Percentiles rank a stretch among this genome's conserved stretches.
Evolutionary conservation across 2,888 invertebrate genomes (phyloP).

Genomic region (Agrilus cyanescens): DNA sequence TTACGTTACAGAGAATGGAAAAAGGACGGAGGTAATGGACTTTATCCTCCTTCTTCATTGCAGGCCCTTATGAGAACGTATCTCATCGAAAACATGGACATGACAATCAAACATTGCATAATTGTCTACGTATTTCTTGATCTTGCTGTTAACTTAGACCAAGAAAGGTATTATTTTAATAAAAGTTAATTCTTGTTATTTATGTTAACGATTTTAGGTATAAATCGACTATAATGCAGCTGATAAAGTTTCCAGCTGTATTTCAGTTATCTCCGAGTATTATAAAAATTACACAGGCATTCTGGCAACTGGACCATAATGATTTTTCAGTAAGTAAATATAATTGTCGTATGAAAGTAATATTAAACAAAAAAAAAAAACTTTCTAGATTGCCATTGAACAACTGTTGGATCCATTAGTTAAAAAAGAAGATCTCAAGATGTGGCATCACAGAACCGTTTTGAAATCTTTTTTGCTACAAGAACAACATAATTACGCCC

Average conservation of each 20-base stretch:
- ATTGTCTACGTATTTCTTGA: constrained; percentile 75
- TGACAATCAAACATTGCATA: constrained; percentile 64
- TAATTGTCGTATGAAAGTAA: constrained; percentile 4
- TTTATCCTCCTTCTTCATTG: constrained; percentile 76
- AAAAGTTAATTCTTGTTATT: neutral
- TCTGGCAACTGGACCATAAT: constrained; percentile 83
- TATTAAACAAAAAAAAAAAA: no score
- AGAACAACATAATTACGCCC: constrained; percentile 55
- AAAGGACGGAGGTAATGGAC: constrained; percentile 49
- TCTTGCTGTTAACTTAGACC: constrained; percentile 57
- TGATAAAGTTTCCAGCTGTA: constrained; percentile 70
- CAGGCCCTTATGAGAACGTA: constrained; percentile 67
- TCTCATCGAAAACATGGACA: constrained; percentile 52
- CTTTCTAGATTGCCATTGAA: constrained; percentile 48
- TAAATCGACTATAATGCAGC: constrained; percentile 51
- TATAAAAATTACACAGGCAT: constrained; percentile 70
- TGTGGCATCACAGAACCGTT: constrained; percentile 63
- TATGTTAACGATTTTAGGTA: constrained; percentile 31
- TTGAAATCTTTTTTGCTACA: constrained; percentile 54
- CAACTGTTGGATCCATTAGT: constrained; percentile 52
- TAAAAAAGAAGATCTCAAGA: constrained; percentile 41
- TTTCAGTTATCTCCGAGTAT: constrained; percentile 63
- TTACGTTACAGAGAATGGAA: constrained; percentile 46
- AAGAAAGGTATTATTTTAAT: constrained; percentile 34
- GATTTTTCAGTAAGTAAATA: constrained; percentile 55